Evolutionary conservation across 2,888 invertebrate species (phyloP).

Genomic region (Eurytoma californica): DNA sequence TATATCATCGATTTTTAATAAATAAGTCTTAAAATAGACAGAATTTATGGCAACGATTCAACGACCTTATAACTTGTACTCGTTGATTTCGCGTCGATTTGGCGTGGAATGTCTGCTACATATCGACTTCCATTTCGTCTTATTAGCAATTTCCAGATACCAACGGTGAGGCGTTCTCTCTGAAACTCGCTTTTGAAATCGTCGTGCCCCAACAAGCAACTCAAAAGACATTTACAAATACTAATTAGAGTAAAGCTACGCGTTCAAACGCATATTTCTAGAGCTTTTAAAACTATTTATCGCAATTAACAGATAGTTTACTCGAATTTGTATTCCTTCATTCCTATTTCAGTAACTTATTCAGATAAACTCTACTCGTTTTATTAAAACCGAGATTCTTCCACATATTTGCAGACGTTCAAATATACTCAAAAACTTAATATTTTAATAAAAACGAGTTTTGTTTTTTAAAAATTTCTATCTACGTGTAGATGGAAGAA

Average conservation of each 20-base stretch:
- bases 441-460: too few species aligned
- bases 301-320: too few species aligned
- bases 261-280: background rate
- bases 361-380: too few species aligned
- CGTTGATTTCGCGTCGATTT: background rate
- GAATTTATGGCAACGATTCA: background rate
- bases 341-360: too few species aligned
- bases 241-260: constrained; percentile 26
- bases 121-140: constrained; percentile 1
- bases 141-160: constrained; percentile 19
- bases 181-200: constrained; percentile 13
- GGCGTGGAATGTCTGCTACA: background rate
- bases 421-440: too few species aligned
- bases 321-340: too few species aligned
- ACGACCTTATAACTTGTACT: background rate
- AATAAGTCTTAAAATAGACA: background rate
- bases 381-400: too few species aligned
- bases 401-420: too few species aligned
- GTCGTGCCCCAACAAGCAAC: constrained; percentile 8
- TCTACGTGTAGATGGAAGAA: too few species aligned
- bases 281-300: background rate
- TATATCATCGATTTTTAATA: too few species aligned
- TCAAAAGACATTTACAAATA: constrained; percentile 32
- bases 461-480: too few species aligned
- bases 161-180: background rate